phyloP scores from a whole-genome alignment of 1,140 invertebrate species.

The Ectropis grisescens region DNA sequence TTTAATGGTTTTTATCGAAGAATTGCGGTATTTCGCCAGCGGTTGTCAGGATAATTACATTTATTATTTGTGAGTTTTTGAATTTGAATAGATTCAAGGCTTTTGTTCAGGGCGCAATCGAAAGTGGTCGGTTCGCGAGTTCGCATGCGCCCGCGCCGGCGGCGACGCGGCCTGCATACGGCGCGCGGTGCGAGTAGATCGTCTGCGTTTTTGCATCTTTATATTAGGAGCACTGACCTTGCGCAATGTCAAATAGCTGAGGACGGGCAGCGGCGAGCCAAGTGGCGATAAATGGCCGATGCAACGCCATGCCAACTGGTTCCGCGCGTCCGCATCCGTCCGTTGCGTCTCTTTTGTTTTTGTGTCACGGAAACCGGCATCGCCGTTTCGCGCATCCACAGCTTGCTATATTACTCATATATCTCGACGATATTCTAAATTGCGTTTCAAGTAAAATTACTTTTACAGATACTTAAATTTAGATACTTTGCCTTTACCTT shows the following conservation, averaged over 20 bases:
- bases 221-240: slow-evolving; percentile 68
- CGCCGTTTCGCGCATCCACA: too few species aligned
- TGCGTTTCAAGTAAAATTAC: too few species aligned
- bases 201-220: slow-evolving; percentile 55
- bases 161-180: slow-evolving; percentile 39
- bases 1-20: background rate
- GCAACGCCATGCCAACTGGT: slow-evolving; percentile 42
- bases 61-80: too few species aligned
- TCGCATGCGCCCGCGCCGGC: slow-evolving; percentile 34
- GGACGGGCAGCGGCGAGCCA: slow-evolving; percentile 28
- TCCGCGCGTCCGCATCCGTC: slow-evolving; percentile 18
- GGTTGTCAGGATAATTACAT: too few species aligned
- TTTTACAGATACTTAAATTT: too few species aligned
- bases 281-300: slow-evolving; percentile 22
- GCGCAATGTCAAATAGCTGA: slow-evolving; percentile 67
- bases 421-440: too few species aligned
- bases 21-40: too few species aligned
- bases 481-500: too few species aligned
- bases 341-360: slow-evolving; percentile 15
- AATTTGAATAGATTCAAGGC: too few species aligned
- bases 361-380: slow-evolving; percentile 15
- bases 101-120: slow-evolving; percentile 53
- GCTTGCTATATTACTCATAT: too few species aligned
- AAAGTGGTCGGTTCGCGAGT: slow-evolving; percentile 51
- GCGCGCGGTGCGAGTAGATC: slow-evolving; percentile 12